A percentile compares a stretch with the other conserved stretches of the same genome.
phyloP scores from a whole-genome alignment of 2,113 vertebrate species.

The Larimichthys polyactis region DNA sequence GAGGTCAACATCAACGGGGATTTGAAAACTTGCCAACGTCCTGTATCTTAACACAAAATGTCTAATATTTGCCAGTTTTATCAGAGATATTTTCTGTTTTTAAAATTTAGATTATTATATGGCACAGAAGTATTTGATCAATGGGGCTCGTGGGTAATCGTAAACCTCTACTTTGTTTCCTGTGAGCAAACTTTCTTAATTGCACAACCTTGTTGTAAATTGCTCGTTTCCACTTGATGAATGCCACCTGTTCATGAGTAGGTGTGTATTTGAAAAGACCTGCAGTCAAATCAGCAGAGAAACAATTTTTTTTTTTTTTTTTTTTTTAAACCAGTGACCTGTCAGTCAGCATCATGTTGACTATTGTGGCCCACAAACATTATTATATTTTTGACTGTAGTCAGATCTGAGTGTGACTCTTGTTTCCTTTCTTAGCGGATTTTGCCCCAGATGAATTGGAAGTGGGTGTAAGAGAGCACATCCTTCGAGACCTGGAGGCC shows the following conservation, averaged over 20 bases:
- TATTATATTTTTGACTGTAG: not conserved
- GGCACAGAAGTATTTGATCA: not conserved
- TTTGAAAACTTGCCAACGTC: not conserved
- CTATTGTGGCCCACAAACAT: not conserved
- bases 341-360: not conserved
- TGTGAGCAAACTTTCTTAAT: not conserved
- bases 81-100: no score
- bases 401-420: not conserved
- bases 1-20: not conserved
- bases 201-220: not conserved
- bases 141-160: not conserved
- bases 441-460: constrained; percentile 90
- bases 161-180: no score
- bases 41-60: not conserved
- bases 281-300: not conserved
- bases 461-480: constrained; percentile 89
- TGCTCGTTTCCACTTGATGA: constrained; percentile 19
- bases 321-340: no score
- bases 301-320: no score
- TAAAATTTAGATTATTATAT: no score
- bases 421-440: constrained; percentile 75
- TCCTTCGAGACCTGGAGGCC: constrained; percentile 89
- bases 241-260: constrained; percentile 1
- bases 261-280: not conserved
- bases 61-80: not conserved